A percentile compares a stretch with the other conserved stretches of the same genome.
phyloP scores from a whole-genome alignment of 2,113 vertebrate species.

The Mobula birostris region DNA sequence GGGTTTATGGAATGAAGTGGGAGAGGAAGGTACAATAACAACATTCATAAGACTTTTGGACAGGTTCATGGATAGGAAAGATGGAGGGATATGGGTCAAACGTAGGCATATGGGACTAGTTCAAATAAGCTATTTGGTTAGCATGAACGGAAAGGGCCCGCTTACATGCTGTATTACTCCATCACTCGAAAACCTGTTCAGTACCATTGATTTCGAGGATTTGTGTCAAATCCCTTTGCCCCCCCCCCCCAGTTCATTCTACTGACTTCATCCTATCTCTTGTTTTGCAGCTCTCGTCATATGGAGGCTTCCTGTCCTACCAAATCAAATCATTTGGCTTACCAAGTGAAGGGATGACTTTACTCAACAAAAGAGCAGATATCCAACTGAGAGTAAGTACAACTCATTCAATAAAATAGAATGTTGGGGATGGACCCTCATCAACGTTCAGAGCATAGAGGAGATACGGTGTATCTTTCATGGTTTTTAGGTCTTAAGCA shows the following conservation, averaged over 20 bases:
- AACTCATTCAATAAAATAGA: not conserved
- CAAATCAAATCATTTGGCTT: slow-evolving; percentile 86
- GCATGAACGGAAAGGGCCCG: too few species aligned
- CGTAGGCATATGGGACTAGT: too few species aligned
- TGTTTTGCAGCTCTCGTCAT: slow-evolving; percentile 74
- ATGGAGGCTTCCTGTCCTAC: slow-evolving; percentile 82
- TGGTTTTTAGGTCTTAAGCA: too few species aligned
- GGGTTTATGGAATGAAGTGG: too few species aligned
- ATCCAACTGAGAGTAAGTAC: slow-evolving; percentile 68
- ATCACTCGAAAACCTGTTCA: not conserved
- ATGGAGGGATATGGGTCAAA: too few species aligned
- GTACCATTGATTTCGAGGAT: not conserved
- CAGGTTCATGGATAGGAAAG: too few species aligned
- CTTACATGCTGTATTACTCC: too few species aligned
- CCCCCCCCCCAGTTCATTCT: not conserved
- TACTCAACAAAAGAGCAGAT: slow-evolving; percentile 67
- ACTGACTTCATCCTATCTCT: not conserved
- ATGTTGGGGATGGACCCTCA: too few species aligned
- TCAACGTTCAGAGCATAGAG: not conserved
- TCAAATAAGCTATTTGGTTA: too few species aligned
- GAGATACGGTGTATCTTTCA: not conserved
- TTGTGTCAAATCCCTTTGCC: not conserved
- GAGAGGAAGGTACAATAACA: too few species aligned
- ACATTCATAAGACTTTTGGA: too few species aligned
- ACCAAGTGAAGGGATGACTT: slow-evolving; percentile 78